Base-by-base conservation (phyloP, 1,140 invertebrate species). In the Drosophila ogumai region DNA sequence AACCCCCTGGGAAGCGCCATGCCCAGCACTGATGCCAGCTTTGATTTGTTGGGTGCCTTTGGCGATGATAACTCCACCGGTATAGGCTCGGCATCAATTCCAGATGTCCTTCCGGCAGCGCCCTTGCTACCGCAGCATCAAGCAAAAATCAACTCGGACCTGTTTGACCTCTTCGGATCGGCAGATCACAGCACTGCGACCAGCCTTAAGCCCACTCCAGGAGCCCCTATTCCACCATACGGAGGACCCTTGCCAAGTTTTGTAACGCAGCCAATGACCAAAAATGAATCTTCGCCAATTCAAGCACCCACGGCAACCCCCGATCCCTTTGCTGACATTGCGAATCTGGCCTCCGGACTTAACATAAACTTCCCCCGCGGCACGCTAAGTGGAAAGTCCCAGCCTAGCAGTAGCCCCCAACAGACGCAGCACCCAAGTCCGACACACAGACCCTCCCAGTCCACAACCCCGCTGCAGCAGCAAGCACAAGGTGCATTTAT, bases 21-120 rank as follows among this genome's bases (percentile, higher is more conserved):
- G 87, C 93, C 91, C n/a, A 84, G 87, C 52, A 94, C 94, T 79
- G 91, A 92, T 61, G 91, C 91, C 43, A 92, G 91, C 49, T 94
- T 95, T 79, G 95, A 96, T 93, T 92, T 96, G 50, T 93, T 96
- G 19, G 94, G 94, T 38, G 94, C 93, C 28, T 94, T 95, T 64
- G 91, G 91, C 0, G 91, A 92, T 74, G 91, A 92, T 60, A 78
- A 91, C 44, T 92, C 91, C 9, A 81, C 82, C 4, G 90, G 91
- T 22, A 91, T 91, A 36, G 84, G 81, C 2, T 85, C 91, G 22
- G 81, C 91, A 1, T 56, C 90, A 2, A 81, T 92, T 28, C 91
- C 91, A n/a, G 91, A 92, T 60, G 75, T 92, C 19, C 58, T 84
- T 40, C 68, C 68, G 13, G 31, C 69, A 40, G 44, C 43, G 55